Evolutionary conservation across 2,113 vertebrate species (phyloP).

Genomic region (Polypterus bichir): DNA sequence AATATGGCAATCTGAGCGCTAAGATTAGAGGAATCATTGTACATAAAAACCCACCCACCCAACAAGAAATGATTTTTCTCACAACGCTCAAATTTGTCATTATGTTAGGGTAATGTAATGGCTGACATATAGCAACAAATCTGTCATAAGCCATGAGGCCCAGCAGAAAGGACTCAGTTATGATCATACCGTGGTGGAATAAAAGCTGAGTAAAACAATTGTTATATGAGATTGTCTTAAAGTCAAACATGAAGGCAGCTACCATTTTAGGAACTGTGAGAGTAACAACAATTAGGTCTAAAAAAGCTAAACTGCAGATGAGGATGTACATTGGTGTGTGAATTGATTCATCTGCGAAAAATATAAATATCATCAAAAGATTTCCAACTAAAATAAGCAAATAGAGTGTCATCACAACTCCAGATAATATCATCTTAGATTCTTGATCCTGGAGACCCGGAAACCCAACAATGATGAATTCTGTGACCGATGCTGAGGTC

Average conservation of each 20-base stretch:
- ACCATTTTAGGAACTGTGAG: constrained; percentile 29
- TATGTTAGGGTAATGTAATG: constrained; percentile 26
- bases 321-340: background rate
- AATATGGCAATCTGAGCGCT: constrained; percentile 23
- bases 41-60: constrained; percentile 27
- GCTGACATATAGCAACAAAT: constrained; percentile 32
- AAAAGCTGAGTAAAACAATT: constrained; percentile 35
- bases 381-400: background rate
- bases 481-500: background rate
- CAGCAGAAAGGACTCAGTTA: constrained; percentile 27
- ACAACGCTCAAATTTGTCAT: constrained; percentile 24
- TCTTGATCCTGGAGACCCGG: background rate
- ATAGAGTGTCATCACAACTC: background rate
- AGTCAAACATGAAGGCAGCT: constrained; percentile 21
- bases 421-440: background rate
- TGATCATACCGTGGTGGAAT: constrained; percentile 31
- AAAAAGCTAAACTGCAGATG: background rate
- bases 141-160: constrained; percentile 35
- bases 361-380: background rate
- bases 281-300: background rate
- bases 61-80: constrained; percentile 21
- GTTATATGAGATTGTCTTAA: constrained; percentile 21
- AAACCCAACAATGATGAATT: background rate
- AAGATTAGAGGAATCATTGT: constrained; percentile 25
- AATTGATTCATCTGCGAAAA: background rate